phyloP scores from a whole-genome alignment of 2,797 vertebrate genomes.

The Lateolabrax maculatus region DNA sequence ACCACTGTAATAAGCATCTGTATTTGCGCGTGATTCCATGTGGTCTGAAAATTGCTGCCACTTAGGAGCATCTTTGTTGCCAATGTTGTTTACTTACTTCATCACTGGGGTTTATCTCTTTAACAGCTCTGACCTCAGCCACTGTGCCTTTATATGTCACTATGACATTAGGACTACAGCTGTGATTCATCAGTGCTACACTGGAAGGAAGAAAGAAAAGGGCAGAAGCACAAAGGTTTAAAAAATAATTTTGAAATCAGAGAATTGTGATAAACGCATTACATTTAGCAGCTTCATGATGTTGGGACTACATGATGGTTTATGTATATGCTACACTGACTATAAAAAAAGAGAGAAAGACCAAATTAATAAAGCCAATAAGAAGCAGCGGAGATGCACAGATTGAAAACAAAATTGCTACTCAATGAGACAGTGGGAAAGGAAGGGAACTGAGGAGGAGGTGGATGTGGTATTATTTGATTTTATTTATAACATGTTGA shows the following conservation, averaged over 20 bases:
- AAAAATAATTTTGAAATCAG: background rate
- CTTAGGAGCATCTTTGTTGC: background rate
- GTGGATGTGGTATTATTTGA: too few species aligned
- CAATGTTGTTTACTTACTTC: slow-evolving; percentile 86
- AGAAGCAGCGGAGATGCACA: background rate
- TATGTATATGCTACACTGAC: background rate
- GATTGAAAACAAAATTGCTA: background rate
- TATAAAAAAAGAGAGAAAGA: background rate
- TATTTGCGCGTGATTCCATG: background rate
- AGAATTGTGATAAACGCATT: background rate
- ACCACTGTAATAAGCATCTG: background rate
- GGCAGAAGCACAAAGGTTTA: background rate
- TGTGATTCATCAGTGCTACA: slow-evolving; percentile 98
- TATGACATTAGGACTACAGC: slow-evolving; percentile 97
- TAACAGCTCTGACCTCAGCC: slow-evolving; percentile 95
- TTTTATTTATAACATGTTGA: background rate
- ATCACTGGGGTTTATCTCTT: slow-evolving; percentile 92
- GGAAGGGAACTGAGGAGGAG: background rate
- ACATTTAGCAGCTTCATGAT: background rate
- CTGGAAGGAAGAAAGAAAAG: slow-evolving; percentile 72
- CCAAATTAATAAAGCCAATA: background rate
- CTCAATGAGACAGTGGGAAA: background rate
- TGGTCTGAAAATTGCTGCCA: background rate
- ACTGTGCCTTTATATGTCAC: slow-evolving; percentile 97
- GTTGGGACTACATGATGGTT: background rate